These are phyloP conservation scores for Falco rusticolus DNA, from an alignment of 2,797 vertebrate genomes.

Conservation along the genomic window DNA sequence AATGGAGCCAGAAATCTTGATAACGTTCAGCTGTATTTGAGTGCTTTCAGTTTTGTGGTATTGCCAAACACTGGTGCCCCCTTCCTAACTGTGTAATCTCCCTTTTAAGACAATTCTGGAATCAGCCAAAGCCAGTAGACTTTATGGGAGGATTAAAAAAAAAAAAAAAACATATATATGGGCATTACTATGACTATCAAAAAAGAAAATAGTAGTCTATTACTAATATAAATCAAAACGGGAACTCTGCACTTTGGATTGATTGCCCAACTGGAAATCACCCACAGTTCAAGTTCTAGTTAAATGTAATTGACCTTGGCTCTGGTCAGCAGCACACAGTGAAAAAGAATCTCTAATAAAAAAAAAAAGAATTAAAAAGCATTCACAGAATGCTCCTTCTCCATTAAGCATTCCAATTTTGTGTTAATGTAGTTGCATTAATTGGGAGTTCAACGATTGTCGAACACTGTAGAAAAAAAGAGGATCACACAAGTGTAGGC, in stretches of 20 bases:
- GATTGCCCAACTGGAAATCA: background rate
- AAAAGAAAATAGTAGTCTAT: background rate
- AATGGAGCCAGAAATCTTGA: conserved; percentile 48
- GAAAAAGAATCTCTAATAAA: background rate
- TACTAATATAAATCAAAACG: background rate
- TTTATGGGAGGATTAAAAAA: background rate
- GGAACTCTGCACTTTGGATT: background rate
- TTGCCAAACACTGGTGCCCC: background rate
- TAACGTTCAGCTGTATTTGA: conserved; percentile 40
- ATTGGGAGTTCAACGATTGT: background rate
- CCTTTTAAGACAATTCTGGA: conserved; percentile 31
- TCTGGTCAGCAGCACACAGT: background rate
- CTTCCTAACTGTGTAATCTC: background rate
- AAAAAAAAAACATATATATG: too few relatives aligned
- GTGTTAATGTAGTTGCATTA: background rate
- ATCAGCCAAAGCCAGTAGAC: background rate
- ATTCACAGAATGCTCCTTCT: background rate
- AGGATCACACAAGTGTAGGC: background rate
- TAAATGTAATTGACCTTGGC: background rate
- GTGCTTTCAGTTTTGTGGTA: background rate
- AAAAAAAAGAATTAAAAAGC: too few relatives aligned
- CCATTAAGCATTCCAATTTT: background rate
- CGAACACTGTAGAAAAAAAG: background rate
- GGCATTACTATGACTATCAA: background rate
- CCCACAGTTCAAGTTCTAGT: background rate